These are phyloP conservation scores for Sarcophaga bullata DNA, from an alignment of 1,140 invertebrate species.

Conservation along the genomic window DNA sequence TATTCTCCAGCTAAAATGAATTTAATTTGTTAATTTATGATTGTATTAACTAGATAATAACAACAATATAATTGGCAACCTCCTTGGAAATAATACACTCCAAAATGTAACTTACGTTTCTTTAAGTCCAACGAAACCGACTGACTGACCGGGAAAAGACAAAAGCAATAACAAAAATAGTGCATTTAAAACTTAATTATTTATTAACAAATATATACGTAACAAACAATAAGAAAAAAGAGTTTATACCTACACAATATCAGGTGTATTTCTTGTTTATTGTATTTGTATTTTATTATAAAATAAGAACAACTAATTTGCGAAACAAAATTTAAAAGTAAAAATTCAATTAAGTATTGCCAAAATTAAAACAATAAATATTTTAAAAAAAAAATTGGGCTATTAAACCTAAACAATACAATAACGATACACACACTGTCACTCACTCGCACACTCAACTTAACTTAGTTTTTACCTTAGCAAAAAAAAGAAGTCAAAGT, in stretches of 20 bases:
- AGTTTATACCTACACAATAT: too few species aligned
- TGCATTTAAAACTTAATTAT: constrained; percentile 6
- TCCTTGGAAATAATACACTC: background rate
- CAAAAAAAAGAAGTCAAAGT: background rate
- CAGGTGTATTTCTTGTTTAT: too few species aligned
- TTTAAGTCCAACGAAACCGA: too few species aligned
- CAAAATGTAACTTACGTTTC: background rate
- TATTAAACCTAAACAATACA: background rate
- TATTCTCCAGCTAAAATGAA: background rate
- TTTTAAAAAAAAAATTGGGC: constrained; percentile 19
- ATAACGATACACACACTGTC: too few species aligned
- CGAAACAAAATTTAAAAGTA: constrained; percentile 14
- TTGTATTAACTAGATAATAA: constrained; percentile 1
- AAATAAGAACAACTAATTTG: background rate
- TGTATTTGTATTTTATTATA: too few species aligned
- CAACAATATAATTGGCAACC: background rate
- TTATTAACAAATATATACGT: background rate
- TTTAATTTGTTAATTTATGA: background rate
- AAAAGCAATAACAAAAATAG: background rate
- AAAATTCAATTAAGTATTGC: constrained; percentile 36
- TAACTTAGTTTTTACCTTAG: background rate
- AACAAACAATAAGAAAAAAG: too few species aligned
- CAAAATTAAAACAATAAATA: constrained; percentile 34
- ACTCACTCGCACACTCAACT: too few species aligned
- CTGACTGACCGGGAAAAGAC: too few species aligned